Conservation (phyloP, 2,888 invertebrate genomes). For the Rhamphomyia laevipes region DNA sequence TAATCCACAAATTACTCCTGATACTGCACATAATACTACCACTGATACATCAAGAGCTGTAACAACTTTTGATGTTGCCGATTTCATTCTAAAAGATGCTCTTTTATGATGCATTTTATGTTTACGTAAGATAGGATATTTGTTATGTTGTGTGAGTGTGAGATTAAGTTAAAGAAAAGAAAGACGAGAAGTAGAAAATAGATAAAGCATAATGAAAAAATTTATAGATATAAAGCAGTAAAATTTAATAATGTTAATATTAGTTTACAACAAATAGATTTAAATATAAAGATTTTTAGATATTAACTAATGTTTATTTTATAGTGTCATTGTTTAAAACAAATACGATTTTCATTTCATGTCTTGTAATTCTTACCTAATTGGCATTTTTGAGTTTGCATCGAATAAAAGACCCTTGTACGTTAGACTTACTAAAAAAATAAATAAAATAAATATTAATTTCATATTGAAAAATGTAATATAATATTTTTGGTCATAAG, state of each 20-base stretch:
- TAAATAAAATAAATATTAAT: background rate
- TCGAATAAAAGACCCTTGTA: slow-evolving; percentile 33
- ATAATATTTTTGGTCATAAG: background rate
- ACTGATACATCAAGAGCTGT: slow-evolving; percentile 36
- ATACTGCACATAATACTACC: slow-evolving; percentile 30
- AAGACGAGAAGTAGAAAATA: background rate
- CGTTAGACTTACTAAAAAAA: slow-evolving; percentile 26
- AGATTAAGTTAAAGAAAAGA: background rate
- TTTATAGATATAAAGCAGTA: background rate
- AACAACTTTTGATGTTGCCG: slow-evolving; percentile 37
- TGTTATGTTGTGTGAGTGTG: background rate
- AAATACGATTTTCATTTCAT: no score
- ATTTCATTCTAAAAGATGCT: slow-evolving; percentile 39
- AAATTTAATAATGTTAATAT: background rate
- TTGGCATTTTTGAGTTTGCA: slow-evolving; percentile 31
- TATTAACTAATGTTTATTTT: background rate
- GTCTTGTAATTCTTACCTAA: slow-evolving; percentile 24
- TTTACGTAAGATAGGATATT: background rate
- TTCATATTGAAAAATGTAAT: background rate
- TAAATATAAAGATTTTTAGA: background rate
- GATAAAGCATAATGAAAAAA: background rate
- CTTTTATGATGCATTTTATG: slow-evolving; percentile 21
- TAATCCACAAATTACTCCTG: slow-evolving; percentile 32
- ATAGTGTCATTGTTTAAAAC: background rate
- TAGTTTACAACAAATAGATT: background rate